phyloP scores from a whole-genome alignment of 2,888 invertebrate species.

The Hydropsyche betteni region DNA sequence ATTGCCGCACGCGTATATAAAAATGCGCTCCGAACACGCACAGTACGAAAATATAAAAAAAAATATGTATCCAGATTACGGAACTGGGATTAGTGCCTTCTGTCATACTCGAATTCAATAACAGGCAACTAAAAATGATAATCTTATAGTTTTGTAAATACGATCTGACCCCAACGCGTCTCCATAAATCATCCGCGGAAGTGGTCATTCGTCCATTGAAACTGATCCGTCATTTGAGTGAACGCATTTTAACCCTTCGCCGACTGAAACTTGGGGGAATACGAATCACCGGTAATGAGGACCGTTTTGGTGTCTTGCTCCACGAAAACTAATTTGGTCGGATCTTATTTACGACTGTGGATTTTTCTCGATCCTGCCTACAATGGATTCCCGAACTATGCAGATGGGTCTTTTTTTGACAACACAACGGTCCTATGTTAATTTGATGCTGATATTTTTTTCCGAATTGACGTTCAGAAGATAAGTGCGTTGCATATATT shows the following conservation, averaged over 20 bases:
- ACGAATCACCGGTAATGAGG: slow-evolving; percentile 49
- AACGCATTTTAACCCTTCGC: slow-evolving; percentile 28
- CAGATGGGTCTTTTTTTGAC: slow-evolving; percentile 26
- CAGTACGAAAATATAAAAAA: neutral
- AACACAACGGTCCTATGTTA: slow-evolving; percentile 39
- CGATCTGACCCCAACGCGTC: slow-evolving; percentile 9
- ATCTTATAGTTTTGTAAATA: too few species aligned
- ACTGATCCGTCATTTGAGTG: slow-evolving; percentile 40
- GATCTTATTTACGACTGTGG: slow-evolving; percentile 15
- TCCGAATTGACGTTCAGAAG: slow-evolving; percentile 3
- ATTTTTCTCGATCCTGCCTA: slow-evolving; percentile 13
- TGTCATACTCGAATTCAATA: slow-evolving; percentile 8
- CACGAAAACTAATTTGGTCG: slow-evolving; percentile 37
- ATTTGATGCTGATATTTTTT: slow-evolving; percentile 40
- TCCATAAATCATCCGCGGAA: slow-evolving; percentile 45
- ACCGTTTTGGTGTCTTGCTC: slow-evolving; percentile 37
- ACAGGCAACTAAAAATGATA: too few species aligned
- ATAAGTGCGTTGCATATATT: slow-evolving; percentile 4
- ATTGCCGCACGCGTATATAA: too few species aligned
- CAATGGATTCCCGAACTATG: slow-evolving; percentile 30
- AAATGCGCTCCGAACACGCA: too few species aligned
- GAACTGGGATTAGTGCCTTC: neutral
- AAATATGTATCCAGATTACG: neutral
- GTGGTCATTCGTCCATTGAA: slow-evolving; percentile 45
- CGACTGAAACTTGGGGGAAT: slow-evolving; percentile 40